A percentile compares a stretch with the other conserved stretches of the same genome.
These are phyloP conservation scores for Amphiprion percula DNA, from an alignment of 2,113 vertebrate species.

Conservation along the genomic window DNA sequence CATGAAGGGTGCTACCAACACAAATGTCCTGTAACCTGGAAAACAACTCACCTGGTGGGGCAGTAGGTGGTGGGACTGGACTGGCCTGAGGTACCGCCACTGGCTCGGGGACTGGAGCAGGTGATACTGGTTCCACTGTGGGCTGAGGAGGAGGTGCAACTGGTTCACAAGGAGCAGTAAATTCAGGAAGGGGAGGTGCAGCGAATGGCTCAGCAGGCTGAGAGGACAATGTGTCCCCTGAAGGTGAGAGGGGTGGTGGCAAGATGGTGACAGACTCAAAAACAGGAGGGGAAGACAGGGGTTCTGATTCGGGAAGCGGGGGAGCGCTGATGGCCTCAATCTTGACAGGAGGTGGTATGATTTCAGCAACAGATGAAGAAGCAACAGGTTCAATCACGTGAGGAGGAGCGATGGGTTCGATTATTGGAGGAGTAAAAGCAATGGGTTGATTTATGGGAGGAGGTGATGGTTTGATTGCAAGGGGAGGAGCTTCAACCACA, in stretches of 20 bases:
- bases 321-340: slow-evolving; percentile 38
- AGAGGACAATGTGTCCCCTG: slow-evolving; percentile 48
- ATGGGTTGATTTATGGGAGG: slow-evolving; percentile 48
- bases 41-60: slow-evolving; percentile 74
- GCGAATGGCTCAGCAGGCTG: slow-evolving; percentile 55
- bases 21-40: not conserved
- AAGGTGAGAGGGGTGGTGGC: slow-evolving; percentile 18
- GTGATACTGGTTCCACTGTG: slow-evolving; percentile 47
- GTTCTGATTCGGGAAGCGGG: slow-evolving; percentile 32
- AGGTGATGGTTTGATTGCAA: slow-evolving; percentile 35
- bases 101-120: slow-evolving; percentile 57
- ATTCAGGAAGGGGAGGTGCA: slow-evolving; percentile 61
- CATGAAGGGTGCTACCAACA: not conserved
- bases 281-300: slow-evolving; percentile 44
- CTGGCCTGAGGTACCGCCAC: slow-evolving; percentile 31
- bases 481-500: slow-evolving; percentile 48
- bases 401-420: slow-evolving; percentile 51
- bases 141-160: slow-evolving; percentile 73
- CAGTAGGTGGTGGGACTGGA: slow-evolving; percentile 50
- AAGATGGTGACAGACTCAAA: slow-evolving; percentile 45
- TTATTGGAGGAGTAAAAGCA: slow-evolving; percentile 38
- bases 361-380: slow-evolving; percentile 50
- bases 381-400: slow-evolving; percentile 52
- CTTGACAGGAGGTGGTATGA: slow-evolving; percentile 35
- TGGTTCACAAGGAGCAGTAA: slow-evolving; percentile 72